Base-by-base conservation (phyloP, 1,140 invertebrate genomes). In the Apis cerana region DNA sequence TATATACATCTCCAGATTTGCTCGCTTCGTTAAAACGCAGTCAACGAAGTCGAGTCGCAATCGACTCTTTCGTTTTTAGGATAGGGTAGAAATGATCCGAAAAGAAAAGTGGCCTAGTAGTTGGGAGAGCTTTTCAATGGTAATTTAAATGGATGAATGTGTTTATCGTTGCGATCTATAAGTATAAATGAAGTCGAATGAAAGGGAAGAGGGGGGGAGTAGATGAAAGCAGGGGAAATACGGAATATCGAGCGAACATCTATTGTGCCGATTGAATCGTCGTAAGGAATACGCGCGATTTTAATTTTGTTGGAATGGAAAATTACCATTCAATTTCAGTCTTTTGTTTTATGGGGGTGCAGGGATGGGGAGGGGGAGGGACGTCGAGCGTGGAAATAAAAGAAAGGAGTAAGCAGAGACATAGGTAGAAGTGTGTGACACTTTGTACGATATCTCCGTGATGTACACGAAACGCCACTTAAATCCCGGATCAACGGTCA, bases 401-500 rank as follows among this genome's bases (percentile, higher is more conserved):
- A 58, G 56, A 50, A 75, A 10, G 7, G 50, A 27, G 12, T 21
- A 27, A 15, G 19, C 56, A n/a, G 33, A 61, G n/a, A 13, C 33
- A 12, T 8, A 33, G 27, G 21, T 15, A 21, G 52, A 50, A 21
- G 13, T 43, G 68, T 17, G 70, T 67, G 52, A 64, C 52, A 54
- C 69, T 27, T 74, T 21, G 54, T 48, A 21, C 70, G 70, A 72
- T 74, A 52, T 80, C 59, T 74, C 52, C 3, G 23, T n/a, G 69
- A 56, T 74, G 50, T 80, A 80, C 70, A 59, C 69, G 78, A 80
- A 80, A 80, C 78, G 69, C 27, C 79, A 65, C 70, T 80, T 75
- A 75, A 82, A 82, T 61, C 58, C 15, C 56, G 56, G 64, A 80
- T 80, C 61, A 75, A 27, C 64, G 72, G 33, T 43, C 72, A 82